These are phyloP conservation scores for Brachyrhaphis roseni DNA, from an alignment of 2,797 vertebrate genomes.

Conservation along the genomic window DNA sequence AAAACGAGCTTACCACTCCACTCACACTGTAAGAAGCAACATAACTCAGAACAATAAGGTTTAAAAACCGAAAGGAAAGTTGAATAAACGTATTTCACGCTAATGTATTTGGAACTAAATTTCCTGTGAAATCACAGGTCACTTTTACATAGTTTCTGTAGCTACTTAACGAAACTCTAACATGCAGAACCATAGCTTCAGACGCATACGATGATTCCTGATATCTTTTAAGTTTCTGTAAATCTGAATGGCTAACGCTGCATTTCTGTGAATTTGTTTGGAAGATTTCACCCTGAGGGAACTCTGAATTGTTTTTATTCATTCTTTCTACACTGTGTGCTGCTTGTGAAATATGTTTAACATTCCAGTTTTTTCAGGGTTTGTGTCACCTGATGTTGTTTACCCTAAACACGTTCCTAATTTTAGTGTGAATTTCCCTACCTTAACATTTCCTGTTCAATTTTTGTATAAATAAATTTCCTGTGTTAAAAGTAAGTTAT, in stretches of 20 bases:
- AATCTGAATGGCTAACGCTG: background rate
- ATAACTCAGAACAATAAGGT: background rate
- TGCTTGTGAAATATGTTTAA: background rate
- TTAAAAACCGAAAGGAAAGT: background rate
- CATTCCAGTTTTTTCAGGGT: constrained; percentile 4
- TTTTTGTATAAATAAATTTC: no score
- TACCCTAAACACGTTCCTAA: background rate
- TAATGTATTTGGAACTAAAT: constrained; percentile 13
- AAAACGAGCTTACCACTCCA: constrained; percentile 28
- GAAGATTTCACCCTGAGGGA: background rate
- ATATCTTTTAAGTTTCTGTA: background rate
- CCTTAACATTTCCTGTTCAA: background rate
- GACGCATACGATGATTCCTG: background rate
- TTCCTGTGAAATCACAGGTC: background rate
- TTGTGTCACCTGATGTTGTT: background rate
- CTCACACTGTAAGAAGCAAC: constrained; percentile 6
- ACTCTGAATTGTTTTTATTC: background rate
- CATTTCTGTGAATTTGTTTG: background rate
- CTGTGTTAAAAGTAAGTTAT: background rate
- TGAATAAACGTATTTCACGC: constrained; percentile 7
- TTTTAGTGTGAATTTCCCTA: background rate
- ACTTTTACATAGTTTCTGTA: background rate
- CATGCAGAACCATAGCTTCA: background rate
- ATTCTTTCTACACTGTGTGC: constrained; percentile 1
- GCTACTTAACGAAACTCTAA: background rate